phyloP scores from a whole-genome alignment of 2,113 vertebrate genomes.

The Gorsachius goisagi region DNA sequence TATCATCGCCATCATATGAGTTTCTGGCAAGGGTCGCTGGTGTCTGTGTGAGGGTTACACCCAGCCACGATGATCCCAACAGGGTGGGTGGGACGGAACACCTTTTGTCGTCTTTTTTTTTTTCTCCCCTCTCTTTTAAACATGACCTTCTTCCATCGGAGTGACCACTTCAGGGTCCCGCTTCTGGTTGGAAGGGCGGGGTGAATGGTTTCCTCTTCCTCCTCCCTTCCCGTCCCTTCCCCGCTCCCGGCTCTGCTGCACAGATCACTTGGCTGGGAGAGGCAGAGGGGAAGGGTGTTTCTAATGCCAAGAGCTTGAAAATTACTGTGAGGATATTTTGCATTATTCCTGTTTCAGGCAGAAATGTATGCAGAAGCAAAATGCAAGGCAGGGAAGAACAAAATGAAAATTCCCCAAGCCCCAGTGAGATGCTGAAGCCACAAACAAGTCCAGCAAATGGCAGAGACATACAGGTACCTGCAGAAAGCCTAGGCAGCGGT shows the following conservation, averaged over 20 bases:
- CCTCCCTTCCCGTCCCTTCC: constrained; percentile 16
- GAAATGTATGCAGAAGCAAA: neutral
- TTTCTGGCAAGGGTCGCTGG: neutral
- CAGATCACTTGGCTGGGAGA: constrained; percentile 38
- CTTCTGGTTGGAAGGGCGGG: constrained; percentile 59
- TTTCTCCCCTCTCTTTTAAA: neutral
- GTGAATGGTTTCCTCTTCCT: constrained; percentile 60
- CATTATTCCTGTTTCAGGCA: neutral
- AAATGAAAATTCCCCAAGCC: neutral
- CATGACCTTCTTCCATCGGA: constrained; percentile 26
- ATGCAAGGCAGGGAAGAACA: neutral
- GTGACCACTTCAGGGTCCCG: neutral
- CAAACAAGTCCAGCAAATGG: neutral
- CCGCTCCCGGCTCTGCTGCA: neutral
- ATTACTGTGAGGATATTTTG: neutral
- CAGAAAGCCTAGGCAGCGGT: neutral
- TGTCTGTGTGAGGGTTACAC: neutral
- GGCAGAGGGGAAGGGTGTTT: constrained; percentile 53
- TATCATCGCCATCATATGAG: accelerated
- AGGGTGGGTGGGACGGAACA: neutral
- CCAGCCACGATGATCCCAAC: neutral
- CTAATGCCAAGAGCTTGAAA: constrained; percentile 5
- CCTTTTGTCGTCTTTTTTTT: neutral
- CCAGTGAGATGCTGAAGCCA: neutral
- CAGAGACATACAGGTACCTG: neutral